Conservation (phyloP, 2,888 invertebrate genomes). For the Caenorhabditis uteleia region DNA sequence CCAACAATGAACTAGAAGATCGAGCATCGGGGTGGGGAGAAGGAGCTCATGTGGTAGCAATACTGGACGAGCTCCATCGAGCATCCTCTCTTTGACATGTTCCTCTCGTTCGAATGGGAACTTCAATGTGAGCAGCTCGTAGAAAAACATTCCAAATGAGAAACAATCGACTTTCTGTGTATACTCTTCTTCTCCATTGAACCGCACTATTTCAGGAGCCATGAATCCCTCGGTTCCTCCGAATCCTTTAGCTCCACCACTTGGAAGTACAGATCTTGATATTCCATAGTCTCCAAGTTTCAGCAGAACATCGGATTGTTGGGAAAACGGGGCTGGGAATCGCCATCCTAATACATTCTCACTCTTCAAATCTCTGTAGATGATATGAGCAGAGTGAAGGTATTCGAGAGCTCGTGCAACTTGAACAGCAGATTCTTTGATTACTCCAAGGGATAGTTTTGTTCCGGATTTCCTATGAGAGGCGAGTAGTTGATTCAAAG, state of each 20-base stretch:
- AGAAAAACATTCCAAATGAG: conserved; percentile 97
- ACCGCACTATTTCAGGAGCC: conserved; percentile 97
- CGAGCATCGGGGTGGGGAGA: conserved; percentile 79
- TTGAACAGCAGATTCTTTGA: conserved; percentile 86
- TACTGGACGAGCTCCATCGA: conserved; percentile 90
- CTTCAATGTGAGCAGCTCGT: conserved; percentile 88
- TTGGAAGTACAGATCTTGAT: conserved; percentile 67
- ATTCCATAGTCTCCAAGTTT: conserved; percentile 91
- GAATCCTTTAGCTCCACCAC: conserved; percentile 78
- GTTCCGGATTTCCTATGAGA: conserved; percentile 85
- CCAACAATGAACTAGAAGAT: conserved; percentile 96
- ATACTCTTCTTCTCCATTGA: conserved; percentile 97
- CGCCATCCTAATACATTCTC: conserved; percentile 99
- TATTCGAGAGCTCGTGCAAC: conserved; percentile 93
- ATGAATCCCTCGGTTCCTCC: conserved; percentile 99
- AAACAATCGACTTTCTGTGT: conserved; percentile 98
- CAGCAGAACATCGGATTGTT: conserved; percentile 73
- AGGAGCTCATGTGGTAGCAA: conserved; percentile 78
- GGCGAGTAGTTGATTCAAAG: conserved; percentile 83
- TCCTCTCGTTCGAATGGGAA: conserved; percentile 96
- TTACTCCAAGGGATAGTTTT: conserved; percentile 81
- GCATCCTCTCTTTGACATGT: conserved; percentile 92
- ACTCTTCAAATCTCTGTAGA: conserved; percentile 80
- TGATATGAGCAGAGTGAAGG: conserved; percentile 88
- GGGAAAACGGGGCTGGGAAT: conserved; percentile 80